A percentile compares a stretch with the other conserved stretches of the same genome.
These are phyloP conservation scores for Geothlypis trichas DNA, from an alignment of 2,113 vertebrate genomes.

Conservation along the genomic window DNA sequence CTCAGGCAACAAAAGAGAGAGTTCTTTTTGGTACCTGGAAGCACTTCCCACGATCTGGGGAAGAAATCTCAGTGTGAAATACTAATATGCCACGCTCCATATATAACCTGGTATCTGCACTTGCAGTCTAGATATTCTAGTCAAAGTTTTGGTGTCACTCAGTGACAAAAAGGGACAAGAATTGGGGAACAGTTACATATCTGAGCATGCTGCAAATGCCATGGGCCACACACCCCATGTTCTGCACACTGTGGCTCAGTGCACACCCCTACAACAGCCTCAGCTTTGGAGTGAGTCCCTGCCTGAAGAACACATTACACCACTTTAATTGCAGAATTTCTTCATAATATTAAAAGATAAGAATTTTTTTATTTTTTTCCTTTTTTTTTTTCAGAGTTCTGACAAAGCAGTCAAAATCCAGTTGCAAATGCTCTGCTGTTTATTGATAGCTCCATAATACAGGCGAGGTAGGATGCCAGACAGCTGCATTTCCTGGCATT, in stretches of 20 bases:
- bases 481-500: slow-evolving; percentile 80
- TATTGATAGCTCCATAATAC: slow-evolving; percentile 70
- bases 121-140: neutral
- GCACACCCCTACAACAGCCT: neutral
- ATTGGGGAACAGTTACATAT: neutral
- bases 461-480: slow-evolving; percentile 62
- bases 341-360: neutral
- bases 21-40: neutral
- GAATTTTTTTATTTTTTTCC: neutral
- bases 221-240: fast-evolving
- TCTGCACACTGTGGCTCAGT: neutral
- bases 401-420: slow-evolving; percentile 58
- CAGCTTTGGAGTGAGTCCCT: neutral
- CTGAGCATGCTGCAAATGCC: neutral
- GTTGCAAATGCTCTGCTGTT: slow-evolving; percentile 57
- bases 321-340: neutral
- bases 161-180: neutral
- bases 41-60: neutral
- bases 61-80: neutral
- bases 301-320: neutral
- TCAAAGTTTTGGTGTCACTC: fast-evolving
- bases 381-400: neutral
- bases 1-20: neutral
- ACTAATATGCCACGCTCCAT: neutral
- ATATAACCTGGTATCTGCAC: neutral